Conservation (phyloP, 2,797 vertebrate species). For the Dicrostonyx torquatus region DNA sequence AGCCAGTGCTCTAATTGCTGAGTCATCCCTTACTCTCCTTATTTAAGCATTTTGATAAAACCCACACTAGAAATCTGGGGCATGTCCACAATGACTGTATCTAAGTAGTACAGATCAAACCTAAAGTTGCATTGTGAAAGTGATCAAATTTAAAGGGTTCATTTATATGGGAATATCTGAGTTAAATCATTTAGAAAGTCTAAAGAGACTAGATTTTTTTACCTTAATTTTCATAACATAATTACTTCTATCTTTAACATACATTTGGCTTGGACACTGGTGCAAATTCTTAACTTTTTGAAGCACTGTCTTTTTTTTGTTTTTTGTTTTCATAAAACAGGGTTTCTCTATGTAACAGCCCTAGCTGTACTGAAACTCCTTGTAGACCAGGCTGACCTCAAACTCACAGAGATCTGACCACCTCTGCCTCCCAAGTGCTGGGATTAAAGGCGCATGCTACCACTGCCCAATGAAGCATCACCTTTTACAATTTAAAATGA, state of each 20-base stretch:
- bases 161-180: not conserved
- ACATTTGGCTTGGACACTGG: not conserved
- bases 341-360: no score
- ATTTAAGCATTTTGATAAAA: not conserved
- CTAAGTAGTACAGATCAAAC: not conserved
- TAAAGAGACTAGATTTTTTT: slow-evolving; percentile 1
- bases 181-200: not conserved
- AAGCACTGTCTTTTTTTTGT: not conserved
- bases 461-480: not conserved
- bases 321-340: no score
- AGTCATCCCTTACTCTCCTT: not conserved
- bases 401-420: no score
- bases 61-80: not conserved
- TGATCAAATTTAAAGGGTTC: not conserved
- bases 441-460: no score
- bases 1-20: not conserved
- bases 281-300: not conserved
- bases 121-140: not conserved
- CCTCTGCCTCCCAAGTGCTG: no score
- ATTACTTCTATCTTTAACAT: slow-evolving; percentile 25
- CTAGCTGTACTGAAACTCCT: no score
- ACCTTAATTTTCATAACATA: not conserved
- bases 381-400: no score
- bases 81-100: not conserved
- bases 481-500: slow-evolving; percentile 40